phyloP scores from a whole-genome alignment of 2,888 invertebrate genomes.

The Amiota communis region DNA sequence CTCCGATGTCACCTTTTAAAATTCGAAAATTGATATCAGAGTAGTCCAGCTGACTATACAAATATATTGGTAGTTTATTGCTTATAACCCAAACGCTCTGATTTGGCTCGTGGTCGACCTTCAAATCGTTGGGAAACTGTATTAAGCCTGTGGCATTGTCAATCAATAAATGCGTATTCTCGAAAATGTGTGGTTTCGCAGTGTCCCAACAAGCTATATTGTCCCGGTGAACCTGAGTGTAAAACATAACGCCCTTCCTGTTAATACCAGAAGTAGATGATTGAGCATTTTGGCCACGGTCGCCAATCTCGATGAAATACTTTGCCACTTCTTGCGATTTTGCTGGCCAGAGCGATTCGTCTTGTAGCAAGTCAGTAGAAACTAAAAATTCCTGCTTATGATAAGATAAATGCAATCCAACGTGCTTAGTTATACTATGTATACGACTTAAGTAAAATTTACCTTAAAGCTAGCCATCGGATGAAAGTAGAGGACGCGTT shows the following conservation, averaged over 20 bases:
- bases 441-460: conserved; percentile 17
- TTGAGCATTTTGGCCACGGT: conserved; percentile 79
- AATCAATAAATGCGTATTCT: conserved; percentile 75
- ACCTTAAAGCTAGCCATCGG: conserved; percentile 85
- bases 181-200: conserved; percentile 79
- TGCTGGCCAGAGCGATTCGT: conserved; percentile 75
- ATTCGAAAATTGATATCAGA: conserved; percentile 83
- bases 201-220: conserved; percentile 88
- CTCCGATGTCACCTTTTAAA: conserved; percentile 78
- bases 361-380: conserved; percentile 78
- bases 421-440: neutral
- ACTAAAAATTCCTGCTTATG: conserved; percentile 79
- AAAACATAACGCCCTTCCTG: conserved; percentile 81
- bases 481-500: conserved; percentile 83
- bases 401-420: no score
- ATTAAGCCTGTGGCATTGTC: conserved; percentile 73
- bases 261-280: conserved; percentile 84
- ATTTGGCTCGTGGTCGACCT: conserved; percentile 79
- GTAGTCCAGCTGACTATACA: conserved; percentile 78
- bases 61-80: conserved; percentile 83
- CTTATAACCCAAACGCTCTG: conserved; percentile 86
- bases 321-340: conserved; percentile 64
- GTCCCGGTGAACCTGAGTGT: conserved; percentile 84
- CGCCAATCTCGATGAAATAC: conserved; percentile 67
- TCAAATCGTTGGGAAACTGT: conserved; percentile 87